Base-by-base conservation (phyloP, 2,113 vertebrate species). In the Trochalopteron elliotii region DNA sequence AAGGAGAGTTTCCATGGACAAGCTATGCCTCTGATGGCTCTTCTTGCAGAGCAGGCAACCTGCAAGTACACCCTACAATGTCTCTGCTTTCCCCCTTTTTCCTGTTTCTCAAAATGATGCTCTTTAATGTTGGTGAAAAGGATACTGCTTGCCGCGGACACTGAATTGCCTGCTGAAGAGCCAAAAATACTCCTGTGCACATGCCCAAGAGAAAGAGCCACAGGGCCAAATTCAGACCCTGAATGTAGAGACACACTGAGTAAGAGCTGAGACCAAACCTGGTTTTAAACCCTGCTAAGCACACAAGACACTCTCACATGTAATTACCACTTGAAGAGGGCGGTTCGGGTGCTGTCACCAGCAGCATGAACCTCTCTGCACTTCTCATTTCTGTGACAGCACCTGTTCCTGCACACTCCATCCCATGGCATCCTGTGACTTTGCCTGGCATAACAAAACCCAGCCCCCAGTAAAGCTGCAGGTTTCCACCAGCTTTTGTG, bases 391-490 rank as follows among this genome's bases (percentile, higher is more conserved):
- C 77, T 47, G 12, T 42, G 49, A 64, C 65, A 68, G 81, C 85
- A 79, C 52, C 74, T 12, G 3, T 18, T 89, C 44, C 85, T 5
- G 25, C 2, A 16, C 50, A 5, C 42, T 28, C 71, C 30, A 28
- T 64, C 57, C 80, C 35, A 10, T 44, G 70, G 44, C 56, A 89
- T 68, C 68, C 69, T 6, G 10, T 3, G 5, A 18, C 61, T 91
- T 35, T 33, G 49, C 87, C 63, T 50, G 68, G 79, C 74, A 70
- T 9, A 79, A 75, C 45, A 90, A 81, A 89, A 39, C 79, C 56
- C 89, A 83, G 86, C 76, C 63, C 77, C 59, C 49, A 57, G 71
- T 13, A 83, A 85, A 89, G 77, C 89, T 71, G 89, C 86, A 83
- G 87, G 47, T 81, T 94, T 94, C 75, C 81, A 75, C 52, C 64